A percentile compares a stretch with the other conserved stretches of the same genome.
These are phyloP conservation scores for Sebastiscus tertius DNA, from an alignment of 2,797 vertebrate genomes.

Conservation along the genomic window DNA sequence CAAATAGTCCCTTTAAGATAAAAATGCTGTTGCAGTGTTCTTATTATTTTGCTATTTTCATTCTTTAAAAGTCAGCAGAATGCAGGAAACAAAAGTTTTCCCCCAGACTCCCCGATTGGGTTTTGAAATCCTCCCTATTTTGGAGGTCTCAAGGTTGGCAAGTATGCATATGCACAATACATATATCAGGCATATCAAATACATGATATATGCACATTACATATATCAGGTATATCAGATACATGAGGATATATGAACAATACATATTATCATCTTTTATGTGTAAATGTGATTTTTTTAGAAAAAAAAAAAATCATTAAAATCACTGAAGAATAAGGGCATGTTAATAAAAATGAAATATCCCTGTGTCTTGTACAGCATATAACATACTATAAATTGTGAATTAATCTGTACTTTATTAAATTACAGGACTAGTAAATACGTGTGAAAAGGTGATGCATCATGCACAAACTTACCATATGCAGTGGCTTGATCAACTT, in stretches of 20 bases:
- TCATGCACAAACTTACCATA: slow-evolving; percentile 85
- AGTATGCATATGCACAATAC: background rate
- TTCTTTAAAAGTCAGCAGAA: too few species aligned
- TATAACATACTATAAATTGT: background rate
- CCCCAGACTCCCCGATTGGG: too few species aligned
- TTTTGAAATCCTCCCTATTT: too few species aligned
- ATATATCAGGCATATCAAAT: slow-evolving; percentile 21
- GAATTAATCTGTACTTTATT: background rate
- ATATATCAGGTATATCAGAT: background rate
- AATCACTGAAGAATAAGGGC: background rate
- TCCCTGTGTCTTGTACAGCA: background rate
- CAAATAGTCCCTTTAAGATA: too few species aligned
- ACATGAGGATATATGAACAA: background rate
- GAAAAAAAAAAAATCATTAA: background rate
- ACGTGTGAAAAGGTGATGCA: slow-evolving; percentile 34
- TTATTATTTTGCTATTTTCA: too few species aligned
- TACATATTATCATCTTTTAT: background rate
- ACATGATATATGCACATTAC: slow-evolving; percentile 13
- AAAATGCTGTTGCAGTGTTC: too few species aligned
- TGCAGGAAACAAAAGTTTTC: accelerated
- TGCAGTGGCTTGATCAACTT: slow-evolving; percentile 86
- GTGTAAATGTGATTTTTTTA: background rate
- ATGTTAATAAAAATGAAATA: background rate
- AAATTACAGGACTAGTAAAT: background rate
- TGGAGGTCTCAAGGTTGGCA: too few species aligned